Conservation (phyloP, 2,888 invertebrate species). For the Tromatobia lineatoria region DNA sequence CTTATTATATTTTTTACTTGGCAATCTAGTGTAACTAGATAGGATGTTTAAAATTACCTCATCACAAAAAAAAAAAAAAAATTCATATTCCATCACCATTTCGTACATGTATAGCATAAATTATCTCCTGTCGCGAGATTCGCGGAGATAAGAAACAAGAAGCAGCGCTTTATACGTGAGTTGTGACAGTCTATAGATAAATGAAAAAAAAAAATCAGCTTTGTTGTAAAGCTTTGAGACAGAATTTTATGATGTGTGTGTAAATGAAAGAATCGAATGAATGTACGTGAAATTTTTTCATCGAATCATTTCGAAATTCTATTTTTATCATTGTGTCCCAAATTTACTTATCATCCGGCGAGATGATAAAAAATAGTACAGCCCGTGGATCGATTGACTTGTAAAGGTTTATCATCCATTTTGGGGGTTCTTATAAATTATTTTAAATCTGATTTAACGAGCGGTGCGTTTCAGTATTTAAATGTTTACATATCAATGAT, state of each 20-base stretch:
- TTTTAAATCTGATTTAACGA: slow-evolving; percentile 30
- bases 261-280: slow-evolving; percentile 12
- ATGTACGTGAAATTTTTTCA: slow-evolving; percentile 18
- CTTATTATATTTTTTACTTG: slow-evolving; percentile 64
- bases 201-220: slow-evolving; percentile 31
- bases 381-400: slow-evolving; percentile 1
- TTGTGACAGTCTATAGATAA: slow-evolving; percentile 25
- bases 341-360: neutral
- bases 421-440: neutral
- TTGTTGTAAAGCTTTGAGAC: slow-evolving; percentile 46
- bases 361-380: neutral
- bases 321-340: neutral
- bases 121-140: slow-evolving; percentile 29
- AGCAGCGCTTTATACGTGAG: slow-evolving; percentile 38
- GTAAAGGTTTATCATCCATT: slow-evolving; percentile 1
- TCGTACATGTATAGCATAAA: slow-evolving; percentile 53
- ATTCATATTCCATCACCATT: slow-evolving; percentile 50
- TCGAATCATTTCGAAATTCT: slow-evolving; percentile 1
- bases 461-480: slow-evolving; percentile 52
- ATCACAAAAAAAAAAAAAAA: slow-evolving; percentile 5
- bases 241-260: slow-evolving; percentile 27
- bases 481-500: slow-evolving; percentile 56
- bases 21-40: slow-evolving; percentile 58
- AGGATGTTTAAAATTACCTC: slow-evolving; percentile 56
- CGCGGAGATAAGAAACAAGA: neutral